phyloP scores from a whole-genome alignment of 2,888 invertebrate species.

The Euspilapteryx auroguttella region DNA sequence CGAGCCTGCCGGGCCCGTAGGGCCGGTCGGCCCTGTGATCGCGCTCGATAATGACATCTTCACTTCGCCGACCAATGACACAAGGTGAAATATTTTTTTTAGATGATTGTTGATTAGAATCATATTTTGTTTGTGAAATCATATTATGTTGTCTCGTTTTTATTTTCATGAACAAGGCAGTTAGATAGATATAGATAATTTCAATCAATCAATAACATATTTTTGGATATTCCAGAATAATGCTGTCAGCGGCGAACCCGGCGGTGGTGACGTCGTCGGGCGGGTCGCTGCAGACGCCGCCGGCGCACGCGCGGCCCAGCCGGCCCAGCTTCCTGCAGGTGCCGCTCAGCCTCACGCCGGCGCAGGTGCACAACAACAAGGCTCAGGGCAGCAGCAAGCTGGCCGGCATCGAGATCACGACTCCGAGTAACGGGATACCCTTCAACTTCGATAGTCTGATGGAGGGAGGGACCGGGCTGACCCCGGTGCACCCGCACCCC shows the following conservation, averaged over 20 bases:
- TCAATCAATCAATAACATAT: neutral
- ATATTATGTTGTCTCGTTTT: too few species aligned
- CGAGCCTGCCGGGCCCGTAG: conserved; percentile 18
- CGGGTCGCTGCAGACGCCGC: conserved; percentile 28
- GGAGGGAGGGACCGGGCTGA: conserved; percentile 91
- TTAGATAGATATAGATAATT: too few species aligned
- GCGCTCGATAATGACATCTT: conserved; percentile 44
- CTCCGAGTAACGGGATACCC: conserved; percentile 84
- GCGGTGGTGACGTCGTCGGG: conserved; percentile 28
- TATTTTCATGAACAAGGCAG: too few species aligned
- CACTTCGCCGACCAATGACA: conserved; percentile 44
- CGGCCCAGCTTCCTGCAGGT: conserved; percentile 76
- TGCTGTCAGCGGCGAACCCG: conserved; percentile 54
- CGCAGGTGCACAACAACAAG: conserved; percentile 55
- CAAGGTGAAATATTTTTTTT: conserved; percentile 25
- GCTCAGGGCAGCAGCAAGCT: conserved; percentile 60
- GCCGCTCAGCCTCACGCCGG: conserved; percentile 56
- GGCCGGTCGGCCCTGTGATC: conserved; percentile 35
- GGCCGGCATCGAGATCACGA: conserved; percentile 81
- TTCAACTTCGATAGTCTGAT: conserved; percentile 92
- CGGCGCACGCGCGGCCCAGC: conserved; percentile 50
- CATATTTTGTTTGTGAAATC: too few species aligned
- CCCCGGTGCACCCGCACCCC: conserved; percentile 69
- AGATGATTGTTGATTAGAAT: too few species aligned
- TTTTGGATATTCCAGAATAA: conserved; percentile 28